These are phyloP conservation scores for Zygaena filipendulae DNA, from an alignment of 2,888 invertebrate genomes.

Conservation along the genomic window DNA sequence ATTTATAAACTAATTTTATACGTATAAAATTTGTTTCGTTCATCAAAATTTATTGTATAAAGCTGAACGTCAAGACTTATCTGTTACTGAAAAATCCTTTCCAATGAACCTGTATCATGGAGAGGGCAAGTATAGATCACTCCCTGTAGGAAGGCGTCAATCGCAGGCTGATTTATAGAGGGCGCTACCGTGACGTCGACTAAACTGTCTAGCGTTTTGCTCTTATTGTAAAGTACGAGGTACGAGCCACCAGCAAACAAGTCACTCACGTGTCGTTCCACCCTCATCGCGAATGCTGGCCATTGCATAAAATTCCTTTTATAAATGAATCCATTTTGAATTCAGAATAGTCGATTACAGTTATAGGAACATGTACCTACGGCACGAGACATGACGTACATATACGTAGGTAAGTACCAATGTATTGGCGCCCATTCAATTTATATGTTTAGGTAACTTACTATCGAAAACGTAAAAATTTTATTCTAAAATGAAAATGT, in stretches of 20 bases:
- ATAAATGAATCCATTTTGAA: constrained; percentile 64
- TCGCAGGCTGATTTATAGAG: constrained; percentile 63
- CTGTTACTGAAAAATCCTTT: constrained; percentile 46
- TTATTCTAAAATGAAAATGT: too few relatives aligned
- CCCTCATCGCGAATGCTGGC: constrained; percentile 60
- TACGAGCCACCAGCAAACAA: constrained; percentile 56
- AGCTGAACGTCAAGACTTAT: constrained; percentile 28
- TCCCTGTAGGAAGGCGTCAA: constrained; percentile 66
- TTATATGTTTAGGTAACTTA: too few relatives aligned
- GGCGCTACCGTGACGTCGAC: constrained; percentile 47
- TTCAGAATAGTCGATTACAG: constrained; percentile 56
- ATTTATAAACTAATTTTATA: too few relatives aligned
- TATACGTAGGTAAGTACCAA: too few relatives aligned
- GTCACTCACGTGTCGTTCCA: constrained; percentile 62
- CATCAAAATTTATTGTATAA: too few relatives aligned
- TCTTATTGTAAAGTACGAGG: constrained; percentile 45
- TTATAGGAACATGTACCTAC: too few relatives aligned
- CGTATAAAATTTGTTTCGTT: too few relatives aligned
- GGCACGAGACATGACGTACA: constrained; percentile 62
- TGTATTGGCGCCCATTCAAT: constrained; percentile 53
- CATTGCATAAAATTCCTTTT: constrained; percentile 58
- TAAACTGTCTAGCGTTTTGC: constrained; percentile 60
- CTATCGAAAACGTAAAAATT: too few relatives aligned
- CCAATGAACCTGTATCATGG: constrained; percentile 57
- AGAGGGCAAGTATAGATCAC: constrained; percentile 62